Percentiles rank a stretch among this genome's conserved stretches.
phyloP scores from a whole-genome alignment of 2,888 invertebrate genomes.

The Synanthedon myopaeformis region DNA sequence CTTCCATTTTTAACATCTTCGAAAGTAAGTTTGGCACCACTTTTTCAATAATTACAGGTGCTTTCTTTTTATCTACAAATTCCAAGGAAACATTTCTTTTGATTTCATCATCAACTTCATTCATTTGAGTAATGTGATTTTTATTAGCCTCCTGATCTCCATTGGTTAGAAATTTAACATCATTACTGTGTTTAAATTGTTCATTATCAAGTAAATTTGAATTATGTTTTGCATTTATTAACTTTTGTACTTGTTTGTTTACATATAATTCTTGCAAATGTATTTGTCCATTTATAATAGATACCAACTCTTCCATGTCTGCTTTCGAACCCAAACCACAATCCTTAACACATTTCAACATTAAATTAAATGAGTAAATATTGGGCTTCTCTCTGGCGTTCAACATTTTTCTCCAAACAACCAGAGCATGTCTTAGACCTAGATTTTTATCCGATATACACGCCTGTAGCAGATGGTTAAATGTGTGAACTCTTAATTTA shows the following conservation, averaged over 20 bases:
- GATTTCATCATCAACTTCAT: not conserved
- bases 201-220: slow-evolving; percentile 3
- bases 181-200: not conserved
- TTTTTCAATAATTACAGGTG: slow-evolving; percentile 10
- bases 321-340: slow-evolving; percentile 80
- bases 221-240: not conserved
- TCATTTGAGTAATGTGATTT: not conserved
- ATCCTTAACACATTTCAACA: slow-evolving; percentile 83
- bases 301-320: slow-evolving; percentile 66
- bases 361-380: slow-evolving; percentile 81
- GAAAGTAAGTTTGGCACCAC: slow-evolving; percentile 77
- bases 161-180: not conserved
- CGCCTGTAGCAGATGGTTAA: slow-evolving; percentile 85
- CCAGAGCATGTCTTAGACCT: slow-evolving; percentile 85
- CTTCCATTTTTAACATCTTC: slow-evolving; percentile 69
- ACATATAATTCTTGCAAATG: slow-evolving; percentile 17
- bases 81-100: slow-evolving; percentile 4
- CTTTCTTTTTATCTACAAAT: slow-evolving; percentile 7
- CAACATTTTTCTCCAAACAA: slow-evolving; percentile 89
- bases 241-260: slow-evolving; percentile 2
- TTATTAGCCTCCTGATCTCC: not conserved
- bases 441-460: slow-evolving; percentile 82
- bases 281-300: slow-evolving; percentile 21
- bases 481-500: slow-evolving; percentile 74
- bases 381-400: slow-evolving; percentile 74